Evolutionary conservation across 2,113 vertebrate genomes (phyloP).

Genomic region (Erpornis zantholeuca): DNA sequence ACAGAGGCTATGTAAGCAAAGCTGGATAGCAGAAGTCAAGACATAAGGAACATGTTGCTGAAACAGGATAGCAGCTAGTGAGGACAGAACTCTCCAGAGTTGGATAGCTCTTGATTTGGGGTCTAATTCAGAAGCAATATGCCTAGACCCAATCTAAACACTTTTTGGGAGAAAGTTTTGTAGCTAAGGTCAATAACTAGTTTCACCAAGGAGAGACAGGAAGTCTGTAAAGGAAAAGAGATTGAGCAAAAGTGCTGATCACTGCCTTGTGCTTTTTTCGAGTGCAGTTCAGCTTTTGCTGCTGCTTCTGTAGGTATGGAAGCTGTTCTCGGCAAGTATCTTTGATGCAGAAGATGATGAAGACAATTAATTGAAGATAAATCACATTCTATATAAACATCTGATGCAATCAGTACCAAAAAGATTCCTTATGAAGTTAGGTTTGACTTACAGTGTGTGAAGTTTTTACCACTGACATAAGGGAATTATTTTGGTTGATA

Average conservation of each 20-base stretch:
- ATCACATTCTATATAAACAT: not conserved
- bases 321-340: not conserved
- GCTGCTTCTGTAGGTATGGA: not conserved
- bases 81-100: not conserved
- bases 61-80: not conserved
- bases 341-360: not conserved
- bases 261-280: not conserved
- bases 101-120: not conserved
- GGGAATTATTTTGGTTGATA: not conserved
- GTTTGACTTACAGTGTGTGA: not conserved
- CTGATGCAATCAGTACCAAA: not conserved
- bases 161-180: not conserved
- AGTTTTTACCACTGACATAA: not conserved
- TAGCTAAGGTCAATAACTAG: not conserved
- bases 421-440: not conserved
- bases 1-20: not conserved
- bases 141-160: not conserved
- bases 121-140: not conserved
- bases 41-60: not conserved
- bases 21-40: not conserved
- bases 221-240: not conserved
- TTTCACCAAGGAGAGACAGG: not conserved
- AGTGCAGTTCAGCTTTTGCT: not conserved
- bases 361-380: not conserved
- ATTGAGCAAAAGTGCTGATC: rapidly evolving